phyloP scores from a whole-genome alignment of 2,888 invertebrate species.

The Octodonta nipae region DNA sequence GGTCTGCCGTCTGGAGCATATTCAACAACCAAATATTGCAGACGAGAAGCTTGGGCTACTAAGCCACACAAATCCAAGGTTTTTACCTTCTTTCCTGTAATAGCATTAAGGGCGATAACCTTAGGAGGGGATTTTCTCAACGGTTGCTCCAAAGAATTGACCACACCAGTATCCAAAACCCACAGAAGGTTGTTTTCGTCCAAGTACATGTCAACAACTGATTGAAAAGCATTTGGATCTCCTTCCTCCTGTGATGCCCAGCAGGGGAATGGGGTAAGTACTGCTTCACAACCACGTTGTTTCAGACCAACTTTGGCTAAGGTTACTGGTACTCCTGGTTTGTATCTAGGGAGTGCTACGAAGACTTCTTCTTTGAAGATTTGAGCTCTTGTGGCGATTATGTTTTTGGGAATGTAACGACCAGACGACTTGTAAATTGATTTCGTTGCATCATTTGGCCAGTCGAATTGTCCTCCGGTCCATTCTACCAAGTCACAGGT shows the following conservation, averaged over 20 bases:
- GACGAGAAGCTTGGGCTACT: conserved; percentile 43
- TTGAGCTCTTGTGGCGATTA: conserved; percentile 47
- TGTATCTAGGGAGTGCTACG: conserved; percentile 46
- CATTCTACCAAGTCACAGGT: conserved; percentile 28
- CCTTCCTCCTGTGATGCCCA: conserved; percentile 51
- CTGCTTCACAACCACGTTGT: conserved; percentile 36
- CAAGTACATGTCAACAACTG: conserved; percentile 52
- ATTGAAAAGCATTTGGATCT: conserved; percentile 52
- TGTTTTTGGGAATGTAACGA: conserved; percentile 43
- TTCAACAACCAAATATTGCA: conserved; percentile 58
- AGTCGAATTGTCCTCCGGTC: conserved; percentile 22
- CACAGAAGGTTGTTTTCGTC: conserved; percentile 53
- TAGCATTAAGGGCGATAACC: conserved; percentile 31
- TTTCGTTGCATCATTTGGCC: conserved; percentile 35
- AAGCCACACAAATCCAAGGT: conserved; percentile 47
- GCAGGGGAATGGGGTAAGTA: conserved; percentile 48
- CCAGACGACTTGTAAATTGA: conserved; percentile 45
- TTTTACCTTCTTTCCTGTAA: conserved; percentile 45
- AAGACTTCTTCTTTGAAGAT: conserved; percentile 42
- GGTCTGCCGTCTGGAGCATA: conserved; percentile 47
- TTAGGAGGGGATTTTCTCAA: conserved; percentile 55
- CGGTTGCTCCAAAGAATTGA: conserved; percentile 52
- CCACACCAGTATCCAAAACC: conserved; percentile 58
- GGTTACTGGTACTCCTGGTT: conserved; percentile 53
- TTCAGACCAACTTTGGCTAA: conserved; percentile 43